phyloP scores from a whole-genome alignment of 2,113 vertebrate genomes.

The Hypanus sabinus region DNA sequence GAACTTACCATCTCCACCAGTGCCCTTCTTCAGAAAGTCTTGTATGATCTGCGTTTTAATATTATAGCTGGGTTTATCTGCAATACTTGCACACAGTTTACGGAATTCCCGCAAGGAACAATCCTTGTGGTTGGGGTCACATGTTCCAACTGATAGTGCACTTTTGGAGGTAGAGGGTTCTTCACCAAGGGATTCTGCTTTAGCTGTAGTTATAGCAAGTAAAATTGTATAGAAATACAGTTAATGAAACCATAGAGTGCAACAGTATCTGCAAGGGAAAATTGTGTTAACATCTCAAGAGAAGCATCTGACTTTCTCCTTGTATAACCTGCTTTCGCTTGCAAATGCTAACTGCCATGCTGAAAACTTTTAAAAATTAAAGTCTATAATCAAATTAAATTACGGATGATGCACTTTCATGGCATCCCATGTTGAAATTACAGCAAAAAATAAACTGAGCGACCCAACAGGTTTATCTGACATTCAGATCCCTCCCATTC shows the following conservation, averaged over 20 bases:
- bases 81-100: constrained; percentile 83
- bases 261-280: background rate
- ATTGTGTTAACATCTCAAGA: background rate
- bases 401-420: background rate
- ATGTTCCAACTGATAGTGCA: constrained; percentile 61
- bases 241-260: too few relatives aligned
- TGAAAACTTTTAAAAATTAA: background rate
- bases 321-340: too few relatives aligned
- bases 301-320: background rate
- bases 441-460: background rate
- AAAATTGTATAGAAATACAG: background rate
- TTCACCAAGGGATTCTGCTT: constrained; percentile 50
- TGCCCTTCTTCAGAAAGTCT: constrained; percentile 81
- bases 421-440: background rate
- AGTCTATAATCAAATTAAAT: background rate
- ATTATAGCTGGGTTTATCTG: constrained; percentile 87
- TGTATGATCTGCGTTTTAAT: constrained; percentile 90
- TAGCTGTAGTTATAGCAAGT: constrained; percentile 40
- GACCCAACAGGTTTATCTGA: background rate
- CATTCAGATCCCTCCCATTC: background rate
- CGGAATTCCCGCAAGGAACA: constrained; percentile 84
- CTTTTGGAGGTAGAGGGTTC: constrained; percentile 53
- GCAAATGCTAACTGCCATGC: background rate
- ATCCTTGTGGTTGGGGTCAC: constrained; percentile 84
- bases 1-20: constrained; percentile 67